A percentile compares a stretch with the other conserved stretches of the same genome.
These are phyloP conservation scores for Drosophila ananassae DNA, from an alignment of 1,140 invertebrate genomes.

Conservation along the genomic window DNA sequence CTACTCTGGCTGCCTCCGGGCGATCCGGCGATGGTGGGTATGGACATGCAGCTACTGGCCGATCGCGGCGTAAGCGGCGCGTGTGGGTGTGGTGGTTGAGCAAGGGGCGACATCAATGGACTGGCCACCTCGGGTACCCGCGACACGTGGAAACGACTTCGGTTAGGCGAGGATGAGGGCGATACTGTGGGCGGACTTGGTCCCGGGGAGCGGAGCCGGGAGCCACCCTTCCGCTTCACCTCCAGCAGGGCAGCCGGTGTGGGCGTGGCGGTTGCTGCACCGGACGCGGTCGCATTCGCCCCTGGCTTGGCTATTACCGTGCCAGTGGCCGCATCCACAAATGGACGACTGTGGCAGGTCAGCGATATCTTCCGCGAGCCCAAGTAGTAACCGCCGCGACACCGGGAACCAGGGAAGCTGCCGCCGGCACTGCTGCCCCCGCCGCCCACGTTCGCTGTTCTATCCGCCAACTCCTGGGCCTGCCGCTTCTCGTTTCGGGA, in stretches of 20 bases:
- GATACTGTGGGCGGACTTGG: slow-evolving; percentile 89
- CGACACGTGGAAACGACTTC: slow-evolving; percentile 86
- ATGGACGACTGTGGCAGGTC: slow-evolving; percentile 84
- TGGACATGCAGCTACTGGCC: slow-evolving; percentile 74
- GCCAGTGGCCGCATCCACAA: slow-evolving; percentile 67
- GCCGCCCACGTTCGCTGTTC: slow-evolving; percentile 81
- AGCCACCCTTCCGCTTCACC: slow-evolving; percentile 85
- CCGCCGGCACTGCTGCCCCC: slow-evolving; percentile 27
- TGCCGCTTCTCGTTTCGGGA: slow-evolving; percentile 85
- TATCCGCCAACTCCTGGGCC: slow-evolving; percentile 69
- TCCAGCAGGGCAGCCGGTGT: slow-evolving; percentile 78
- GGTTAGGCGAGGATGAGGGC: slow-evolving; percentile 88
- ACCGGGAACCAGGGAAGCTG: slow-evolving; percentile 46
- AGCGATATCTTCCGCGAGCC: slow-evolving; percentile 87
- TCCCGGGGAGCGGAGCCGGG: slow-evolving; percentile 87
- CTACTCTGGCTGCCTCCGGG: slow-evolving; percentile 61
- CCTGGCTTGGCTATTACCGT: slow-evolving; percentile 36
- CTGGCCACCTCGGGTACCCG: slow-evolving; percentile 84
- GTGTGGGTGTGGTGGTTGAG: slow-evolving; percentile 47
- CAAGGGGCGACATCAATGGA: slow-evolving; percentile 72
- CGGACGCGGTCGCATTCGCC: slow-evolving; percentile 47
- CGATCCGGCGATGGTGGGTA: slow-evolving; percentile 53
- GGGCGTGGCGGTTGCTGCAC: slow-evolving; percentile 65
- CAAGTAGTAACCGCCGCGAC: slow-evolving; percentile 84
- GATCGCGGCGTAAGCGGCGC: slow-evolving; percentile 43